A percentile compares a stretch with the other conserved stretches of the same genome.
Evolutionary conservation across 2,888 invertebrate species (phyloP).

Genomic region (Morpho helenor): DNA sequence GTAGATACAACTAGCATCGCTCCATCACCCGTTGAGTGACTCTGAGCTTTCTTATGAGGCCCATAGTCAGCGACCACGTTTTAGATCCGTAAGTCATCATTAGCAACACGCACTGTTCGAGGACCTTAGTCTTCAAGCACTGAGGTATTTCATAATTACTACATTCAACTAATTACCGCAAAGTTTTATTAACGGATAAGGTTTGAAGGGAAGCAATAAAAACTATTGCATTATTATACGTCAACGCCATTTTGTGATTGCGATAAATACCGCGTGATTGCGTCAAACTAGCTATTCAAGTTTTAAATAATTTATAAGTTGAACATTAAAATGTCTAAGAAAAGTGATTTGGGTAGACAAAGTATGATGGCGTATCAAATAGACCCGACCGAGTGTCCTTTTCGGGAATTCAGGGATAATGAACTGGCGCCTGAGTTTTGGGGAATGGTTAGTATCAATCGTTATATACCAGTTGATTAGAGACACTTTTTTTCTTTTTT

Average conservation of each 20-base stretch:
- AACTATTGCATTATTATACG: background rate
- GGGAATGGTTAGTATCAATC: slow-evolving; percentile 55
- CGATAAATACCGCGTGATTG: background rate
- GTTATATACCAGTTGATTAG: background rate
- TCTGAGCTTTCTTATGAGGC: no score
- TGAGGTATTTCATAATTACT: no score
- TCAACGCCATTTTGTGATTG: background rate
- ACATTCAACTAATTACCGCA: background rate
- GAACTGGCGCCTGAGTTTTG: slow-evolving; percentile 56
- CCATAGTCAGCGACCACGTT: no score
- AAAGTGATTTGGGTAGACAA: slow-evolving; percentile 18
- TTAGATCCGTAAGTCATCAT: no score
- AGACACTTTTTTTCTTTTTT: no score
- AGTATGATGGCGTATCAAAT: slow-evolving; percentile 20
- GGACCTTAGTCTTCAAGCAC: no score
- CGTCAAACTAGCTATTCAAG: background rate
- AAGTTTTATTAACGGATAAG: slow-evolving; percentile 6
- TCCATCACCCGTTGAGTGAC: no score
- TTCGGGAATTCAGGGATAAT: slow-evolving; percentile 61
- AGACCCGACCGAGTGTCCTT: slow-evolving; percentile 58
- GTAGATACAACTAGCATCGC: no score
- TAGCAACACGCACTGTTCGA: no score
- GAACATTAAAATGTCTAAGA: slow-evolving; percentile 21
- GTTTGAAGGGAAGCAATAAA: slow-evolving; percentile 9
- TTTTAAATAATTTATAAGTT: background rate